Base-by-base conservation (phyloP, 2,797 vertebrate species). In the Ceryle rudis region DNA sequence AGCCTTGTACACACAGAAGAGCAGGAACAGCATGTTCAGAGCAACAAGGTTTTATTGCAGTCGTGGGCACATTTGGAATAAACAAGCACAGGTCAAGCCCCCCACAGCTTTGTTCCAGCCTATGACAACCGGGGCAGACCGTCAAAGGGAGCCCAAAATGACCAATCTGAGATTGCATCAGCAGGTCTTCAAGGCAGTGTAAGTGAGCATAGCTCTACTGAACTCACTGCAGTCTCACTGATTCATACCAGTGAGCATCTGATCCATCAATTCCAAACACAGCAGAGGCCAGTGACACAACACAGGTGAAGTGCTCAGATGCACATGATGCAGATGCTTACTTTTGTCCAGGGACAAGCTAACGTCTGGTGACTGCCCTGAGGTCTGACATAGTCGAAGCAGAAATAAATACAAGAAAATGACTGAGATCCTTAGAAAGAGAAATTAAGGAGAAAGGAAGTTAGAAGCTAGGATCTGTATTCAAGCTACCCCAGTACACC, bases 21-120 rank as follows among this genome's bases (percentile, higher is more conserved):
- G 90, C 79, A 58, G 75, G 94, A 79, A 93, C 80, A 57, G 95
- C 21, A 0, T 1, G 58, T 90, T 84, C 67, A 0, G 92, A 95
- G 92, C 80, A 86, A 71, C 0, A 1, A 70, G 80, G 60, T 52
- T 79, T 92, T 58, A 41, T 5, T 93, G 90, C 81, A 61, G 77
- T 20, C 81, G 61, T 51, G 90, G 90, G 73, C 79, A 78, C 51
- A 5, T 81, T 57, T 29, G 92, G 87, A 86, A 84, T 67, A 93
- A 97, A 95, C 66, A 90, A 96, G 82, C 65, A 83, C 57, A 69
- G 94, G 96, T 95, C 95, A 96, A 71, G 79, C 6, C 89, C 91
- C 90, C 79, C 51, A 42, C 1, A 0, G 94, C 88, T 95, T 70
- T 5, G 0, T 67, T 88, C 88, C 58, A 90, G 91, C 71, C 86